Evolutionary conservation across 2,888 invertebrate species (phyloP).

Genomic region (Caenorhabditis angaria): DNA sequence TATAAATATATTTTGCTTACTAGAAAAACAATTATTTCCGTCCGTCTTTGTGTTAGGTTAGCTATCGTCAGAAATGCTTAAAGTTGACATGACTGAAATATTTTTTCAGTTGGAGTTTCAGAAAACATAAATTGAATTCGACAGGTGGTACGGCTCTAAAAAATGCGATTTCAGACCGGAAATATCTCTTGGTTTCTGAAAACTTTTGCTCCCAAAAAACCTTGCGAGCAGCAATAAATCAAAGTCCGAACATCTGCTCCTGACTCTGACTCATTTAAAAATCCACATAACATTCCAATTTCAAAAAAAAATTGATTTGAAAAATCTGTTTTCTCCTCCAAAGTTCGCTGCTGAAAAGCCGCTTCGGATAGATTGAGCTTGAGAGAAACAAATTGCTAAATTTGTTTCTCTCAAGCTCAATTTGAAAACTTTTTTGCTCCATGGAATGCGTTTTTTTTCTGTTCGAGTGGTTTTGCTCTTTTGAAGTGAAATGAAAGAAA

Average conservation of each 20-base stretch:
- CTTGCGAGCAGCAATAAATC: background rate
- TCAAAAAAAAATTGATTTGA: background rate
- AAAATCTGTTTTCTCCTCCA: background rate
- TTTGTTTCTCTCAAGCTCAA: conserved; percentile 14
- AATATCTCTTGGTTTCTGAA: too few species aligned
- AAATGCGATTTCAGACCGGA: too few species aligned
- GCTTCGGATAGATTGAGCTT: too few species aligned
- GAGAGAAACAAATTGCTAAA: background rate
- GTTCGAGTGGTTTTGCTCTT: conserved; percentile 16
- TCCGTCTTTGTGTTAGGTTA: background rate
- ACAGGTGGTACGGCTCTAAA: too few species aligned
- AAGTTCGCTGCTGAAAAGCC: background rate
- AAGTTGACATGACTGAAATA: background rate
- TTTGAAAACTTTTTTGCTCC: conserved; percentile 14
- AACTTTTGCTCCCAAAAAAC: background rate
- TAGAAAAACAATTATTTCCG: background rate
- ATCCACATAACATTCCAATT: background rate
- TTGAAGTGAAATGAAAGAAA: too few species aligned
- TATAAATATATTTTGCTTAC: background rate
- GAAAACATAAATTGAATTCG: background rate
- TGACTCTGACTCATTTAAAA: background rate
- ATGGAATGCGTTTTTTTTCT: conserved; percentile 14
- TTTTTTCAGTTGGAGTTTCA: too few species aligned
- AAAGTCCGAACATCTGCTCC: background rate
- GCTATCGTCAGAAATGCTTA: background rate